phyloP scores from a whole-genome alignment of 1,140 invertebrate genomes.

The Probaryconus sp. region DNA sequence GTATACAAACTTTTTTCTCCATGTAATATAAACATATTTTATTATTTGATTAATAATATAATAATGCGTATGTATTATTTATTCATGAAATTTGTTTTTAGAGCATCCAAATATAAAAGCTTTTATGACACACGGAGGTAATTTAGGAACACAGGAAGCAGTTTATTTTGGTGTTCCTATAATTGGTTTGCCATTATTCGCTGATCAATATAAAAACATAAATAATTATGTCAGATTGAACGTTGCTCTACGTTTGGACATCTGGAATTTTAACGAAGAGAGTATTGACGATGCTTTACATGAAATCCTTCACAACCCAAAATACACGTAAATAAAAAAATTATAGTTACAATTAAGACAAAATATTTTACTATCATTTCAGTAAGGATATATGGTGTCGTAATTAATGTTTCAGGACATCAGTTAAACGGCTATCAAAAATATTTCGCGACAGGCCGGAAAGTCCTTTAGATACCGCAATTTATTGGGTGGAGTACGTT shows the following conservation, averaged over 20 bases:
- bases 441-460: conserved; percentile 46
- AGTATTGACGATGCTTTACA: conserved; percentile 35
- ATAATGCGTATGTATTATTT: not conserved
- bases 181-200: conserved; percentile 73
- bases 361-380: not conserved
- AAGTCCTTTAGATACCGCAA: conserved; percentile 32
- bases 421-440: conserved; percentile 21
- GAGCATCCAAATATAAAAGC: conserved; percentile 73
- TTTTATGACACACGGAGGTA: conserved; percentile 78
- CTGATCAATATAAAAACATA: conserved; percentile 63
- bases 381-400: not conserved
- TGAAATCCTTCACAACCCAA: conserved; percentile 47
- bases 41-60: not conserved
- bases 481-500: conserved; percentile 80
- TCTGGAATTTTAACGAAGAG: conserved; percentile 29
- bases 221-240: conserved; percentile 36
- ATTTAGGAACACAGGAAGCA: conserved; percentile 76
- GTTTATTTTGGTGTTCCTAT: conserved; percentile 75
- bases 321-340: conserved; percentile 42
- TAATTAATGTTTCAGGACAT: conserved; percentile 32
- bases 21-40: conserved; percentile 61
- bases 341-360: not conserved
- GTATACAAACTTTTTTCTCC: no score
- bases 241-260: conserved; percentile 31
- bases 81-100: conserved; percentile 42